Percentiles rank a stretch among this genome's conserved stretches.
phyloP scores from a whole-genome alignment of 1,140 invertebrate species.

The Thaumetopoea pityocampa region DNA sequence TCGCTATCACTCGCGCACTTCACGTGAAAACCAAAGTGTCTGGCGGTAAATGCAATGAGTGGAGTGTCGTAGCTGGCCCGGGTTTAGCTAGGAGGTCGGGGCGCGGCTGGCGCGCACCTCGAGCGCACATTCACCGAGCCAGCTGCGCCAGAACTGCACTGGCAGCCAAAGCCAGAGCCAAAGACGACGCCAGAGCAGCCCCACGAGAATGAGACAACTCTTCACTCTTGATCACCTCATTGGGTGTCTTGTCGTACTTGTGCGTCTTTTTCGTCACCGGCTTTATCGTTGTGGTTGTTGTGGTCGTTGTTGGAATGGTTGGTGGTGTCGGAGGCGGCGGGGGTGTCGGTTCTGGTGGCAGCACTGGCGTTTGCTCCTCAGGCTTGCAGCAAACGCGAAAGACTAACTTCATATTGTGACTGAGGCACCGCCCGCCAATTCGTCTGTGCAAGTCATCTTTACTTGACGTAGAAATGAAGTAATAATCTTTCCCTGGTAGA shows the following conservation, averaged over 20 bases:
- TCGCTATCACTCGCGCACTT: conserved; percentile 36
- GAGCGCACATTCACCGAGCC: conserved; percentile 71
- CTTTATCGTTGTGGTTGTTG: conserved; percentile 64
- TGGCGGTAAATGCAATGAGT: conserved; percentile 54
- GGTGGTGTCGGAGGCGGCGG: conserved; percentile 76
- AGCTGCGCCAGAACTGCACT: conserved; percentile 58
- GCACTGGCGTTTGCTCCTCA: conserved; percentile 75
- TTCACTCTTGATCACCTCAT: conserved; percentile 95
- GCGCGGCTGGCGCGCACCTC: conserved; percentile 51
- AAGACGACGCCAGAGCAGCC: conserved; percentile 55
- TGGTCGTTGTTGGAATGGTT: conserved; percentile 61
- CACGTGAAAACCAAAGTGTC: conserved; percentile 67
- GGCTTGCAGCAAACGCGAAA: conserved; percentile 94
- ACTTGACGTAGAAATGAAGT: conserved; percentile 95
- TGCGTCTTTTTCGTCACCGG: conserved; percentile 78
- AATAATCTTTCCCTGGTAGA: conserved; percentile 95
- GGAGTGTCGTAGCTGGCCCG: conserved; percentile 48
- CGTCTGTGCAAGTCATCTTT: conserved; percentile 93
- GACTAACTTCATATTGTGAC: conserved; percentile 96
- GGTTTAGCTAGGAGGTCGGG: conserved; percentile 61
- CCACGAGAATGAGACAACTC: conserved; percentile 84
- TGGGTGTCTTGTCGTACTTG: conserved; percentile 90
- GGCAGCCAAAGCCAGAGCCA: conserved; percentile 60
- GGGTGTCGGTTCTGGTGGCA: conserved; percentile 67
- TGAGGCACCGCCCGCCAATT: conserved; percentile 92